Conservation (phyloP, 2,888 invertebrate species). For the Torymus texanus region DNA sequence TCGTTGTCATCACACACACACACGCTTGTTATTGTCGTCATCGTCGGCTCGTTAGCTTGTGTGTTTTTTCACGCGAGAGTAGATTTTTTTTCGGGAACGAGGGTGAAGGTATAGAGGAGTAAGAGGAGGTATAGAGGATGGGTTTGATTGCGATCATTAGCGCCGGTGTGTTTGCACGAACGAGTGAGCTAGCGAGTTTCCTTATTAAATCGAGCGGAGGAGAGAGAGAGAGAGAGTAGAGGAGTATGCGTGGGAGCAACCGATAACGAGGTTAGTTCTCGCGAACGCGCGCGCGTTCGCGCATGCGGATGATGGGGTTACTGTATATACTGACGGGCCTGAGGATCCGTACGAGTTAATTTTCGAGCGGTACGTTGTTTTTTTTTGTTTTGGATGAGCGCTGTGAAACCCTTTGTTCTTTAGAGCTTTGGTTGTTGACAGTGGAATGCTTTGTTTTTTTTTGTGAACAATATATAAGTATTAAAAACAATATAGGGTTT, state of each 20-base stretch:
- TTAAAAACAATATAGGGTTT: too few species aligned
- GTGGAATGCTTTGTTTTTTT: too few species aligned
- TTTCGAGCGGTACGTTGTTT: too few species aligned
- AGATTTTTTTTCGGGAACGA: not conserved
- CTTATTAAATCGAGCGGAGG: constrained; percentile 53
- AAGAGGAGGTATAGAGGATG: constrained; percentile 1
- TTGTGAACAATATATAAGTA: too few species aligned
- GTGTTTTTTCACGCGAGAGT: not conserved
- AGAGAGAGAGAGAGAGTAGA: constrained; percentile 12
- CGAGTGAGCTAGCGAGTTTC: constrained; percentile 17
- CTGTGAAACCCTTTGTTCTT: too few species aligned
- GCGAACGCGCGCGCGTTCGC: too few species aligned
- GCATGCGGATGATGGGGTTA: too few species aligned
- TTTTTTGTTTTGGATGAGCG: too few species aligned
- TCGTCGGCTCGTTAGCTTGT: constrained; percentile 62
- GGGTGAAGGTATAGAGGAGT: too few species aligned
- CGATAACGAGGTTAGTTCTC: constrained; percentile 35
- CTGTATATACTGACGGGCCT: too few species aligned
- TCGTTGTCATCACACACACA: constrained; percentile 15
- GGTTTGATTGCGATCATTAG: constrained; percentile 55
- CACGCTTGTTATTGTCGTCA: constrained; percentile 67
- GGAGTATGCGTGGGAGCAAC: constrained; percentile 21
- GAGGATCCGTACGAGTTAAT: too few species aligned
- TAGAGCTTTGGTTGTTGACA: too few species aligned
- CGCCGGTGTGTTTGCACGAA: constrained; percentile 35